Percentiles rank a stretch among this genome's conserved stretches.
Conservation (phyloP, 2,113 vertebrate species). For the Anser brachyrhynchus region DNA sequence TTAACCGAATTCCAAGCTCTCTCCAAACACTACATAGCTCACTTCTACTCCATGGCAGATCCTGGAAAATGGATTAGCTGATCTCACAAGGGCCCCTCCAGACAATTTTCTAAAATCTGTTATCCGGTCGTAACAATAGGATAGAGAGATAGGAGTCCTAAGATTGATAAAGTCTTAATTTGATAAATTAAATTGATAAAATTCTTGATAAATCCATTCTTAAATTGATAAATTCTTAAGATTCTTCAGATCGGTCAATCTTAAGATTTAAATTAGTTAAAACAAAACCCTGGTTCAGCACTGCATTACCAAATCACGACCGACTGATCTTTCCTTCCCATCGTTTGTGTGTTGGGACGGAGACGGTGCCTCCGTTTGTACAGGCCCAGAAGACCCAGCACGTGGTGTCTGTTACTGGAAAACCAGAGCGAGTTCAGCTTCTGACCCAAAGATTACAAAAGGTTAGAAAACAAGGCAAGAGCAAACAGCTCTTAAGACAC, state of each 20-base stretch:
- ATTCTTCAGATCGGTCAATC: too few species aligned
- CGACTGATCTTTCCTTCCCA: neutral
- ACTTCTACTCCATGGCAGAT: neutral
- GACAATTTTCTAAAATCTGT: neutral
- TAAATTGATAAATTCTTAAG: too few species aligned
- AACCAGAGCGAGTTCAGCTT: neutral
- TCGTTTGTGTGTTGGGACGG: fast-evolving
- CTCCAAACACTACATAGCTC: neutral
- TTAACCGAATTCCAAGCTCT: neutral
- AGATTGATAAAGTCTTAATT: too few species aligned
- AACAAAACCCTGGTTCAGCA: neutral
- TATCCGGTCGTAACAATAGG: fast-evolving
- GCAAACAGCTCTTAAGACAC: neutral
- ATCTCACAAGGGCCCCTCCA: neutral
- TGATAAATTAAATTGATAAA: too few species aligned
- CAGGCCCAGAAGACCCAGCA: neutral
- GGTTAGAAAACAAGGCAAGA: neutral
- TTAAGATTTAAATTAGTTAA: neutral
- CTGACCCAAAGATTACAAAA: too few species aligned
- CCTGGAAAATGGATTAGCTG: neutral
- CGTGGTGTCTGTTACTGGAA: too few species aligned
- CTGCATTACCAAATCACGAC: neutral
- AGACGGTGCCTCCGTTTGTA: fast-evolving
- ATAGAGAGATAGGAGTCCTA: neutral
- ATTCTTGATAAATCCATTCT: too few species aligned